Conservation (phyloP, 2,888 invertebrate species). For the Eristalis pertinax region DNA sequence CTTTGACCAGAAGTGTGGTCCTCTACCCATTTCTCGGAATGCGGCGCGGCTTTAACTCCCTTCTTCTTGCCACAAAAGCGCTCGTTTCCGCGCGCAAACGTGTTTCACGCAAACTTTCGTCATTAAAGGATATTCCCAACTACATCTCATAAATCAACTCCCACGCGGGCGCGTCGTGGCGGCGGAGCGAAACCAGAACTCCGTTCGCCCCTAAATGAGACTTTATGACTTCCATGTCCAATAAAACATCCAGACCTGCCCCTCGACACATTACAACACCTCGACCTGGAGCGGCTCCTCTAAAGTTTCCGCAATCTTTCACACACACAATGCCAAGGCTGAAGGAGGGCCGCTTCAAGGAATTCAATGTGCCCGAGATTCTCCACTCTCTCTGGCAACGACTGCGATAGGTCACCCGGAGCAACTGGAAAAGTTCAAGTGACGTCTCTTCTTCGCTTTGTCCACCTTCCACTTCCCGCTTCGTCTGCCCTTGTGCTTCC, state of each 20-base stretch:
- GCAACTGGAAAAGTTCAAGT: constrained; percentile 27
- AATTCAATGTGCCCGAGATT: neutral
- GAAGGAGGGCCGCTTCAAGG: constrained; percentile 11
- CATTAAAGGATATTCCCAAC: neutral
- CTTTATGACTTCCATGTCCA: constrained; percentile 42
- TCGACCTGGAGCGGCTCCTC: constrained; percentile 49
- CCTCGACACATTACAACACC: constrained; percentile 57
- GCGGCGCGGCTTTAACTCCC: neutral
- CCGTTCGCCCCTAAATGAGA: constrained; percentile 20
- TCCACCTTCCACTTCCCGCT: neutral
- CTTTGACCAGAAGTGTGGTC: neutral
- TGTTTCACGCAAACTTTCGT: neutral
- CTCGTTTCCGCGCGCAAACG: neutral
- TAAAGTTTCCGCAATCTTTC: constrained; percentile 65
- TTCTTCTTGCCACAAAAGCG: neutral
- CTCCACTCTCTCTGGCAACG: neutral
- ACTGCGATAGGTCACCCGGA: constrained; percentile 41
- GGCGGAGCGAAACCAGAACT: neutral
- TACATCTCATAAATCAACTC: neutral
- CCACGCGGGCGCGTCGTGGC: neutral
- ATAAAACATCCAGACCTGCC: constrained; percentile 49
- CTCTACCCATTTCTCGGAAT: neutral
- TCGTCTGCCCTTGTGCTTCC: neutral
- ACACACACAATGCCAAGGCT: constrained; percentile 6
- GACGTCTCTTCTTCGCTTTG: neutral